Percentiles rank a stretch among this genome's conserved stretches.
Conservation (phyloP, 1,140 invertebrate genomes). For the Cotesia chilonis region DNA sequence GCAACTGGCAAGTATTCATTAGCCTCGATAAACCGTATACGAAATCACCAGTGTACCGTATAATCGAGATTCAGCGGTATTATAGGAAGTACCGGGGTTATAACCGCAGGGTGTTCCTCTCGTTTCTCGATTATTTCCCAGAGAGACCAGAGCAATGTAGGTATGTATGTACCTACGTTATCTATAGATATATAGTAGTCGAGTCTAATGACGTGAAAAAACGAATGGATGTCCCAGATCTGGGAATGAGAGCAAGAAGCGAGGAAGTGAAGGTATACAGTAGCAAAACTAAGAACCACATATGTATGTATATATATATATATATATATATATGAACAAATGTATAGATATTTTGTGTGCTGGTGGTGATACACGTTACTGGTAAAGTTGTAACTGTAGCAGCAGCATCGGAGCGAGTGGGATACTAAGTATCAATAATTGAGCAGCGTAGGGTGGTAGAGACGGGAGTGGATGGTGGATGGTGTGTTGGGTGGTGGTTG, state of each 20-base stretch:
- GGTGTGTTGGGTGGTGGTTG: conserved; percentile 43
- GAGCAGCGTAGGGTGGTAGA: conserved; percentile 55
- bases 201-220: conserved; percentile 35
- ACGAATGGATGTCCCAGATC: conserved; percentile 30
- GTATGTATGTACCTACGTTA: neutral
- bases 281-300: conserved; percentile 1
- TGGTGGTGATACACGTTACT: no score
- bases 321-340: no score
- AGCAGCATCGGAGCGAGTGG: conserved; percentile 38
- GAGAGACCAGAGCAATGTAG: neutral
- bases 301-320: no score
- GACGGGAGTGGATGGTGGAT: conserved; percentile 41
- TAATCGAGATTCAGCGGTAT: conserved; percentile 21
- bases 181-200: neutral
- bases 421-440: conserved; percentile 62
- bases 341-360: neutral
- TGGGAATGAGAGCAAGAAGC: conserved; percentile 30
- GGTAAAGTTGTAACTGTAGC: conserved; percentile 47
- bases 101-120: conserved; percentile 19
- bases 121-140: conserved; percentile 36
- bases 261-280: conserved; percentile 39
- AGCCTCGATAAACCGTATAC: conserved; percentile 21
- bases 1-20: conserved; percentile 32
- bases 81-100: conserved; percentile 20
- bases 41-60: conserved; percentile 9